phyloP scores from a whole-genome alignment of 1,140 invertebrate species.

The Tenebrio molitor region DNA sequence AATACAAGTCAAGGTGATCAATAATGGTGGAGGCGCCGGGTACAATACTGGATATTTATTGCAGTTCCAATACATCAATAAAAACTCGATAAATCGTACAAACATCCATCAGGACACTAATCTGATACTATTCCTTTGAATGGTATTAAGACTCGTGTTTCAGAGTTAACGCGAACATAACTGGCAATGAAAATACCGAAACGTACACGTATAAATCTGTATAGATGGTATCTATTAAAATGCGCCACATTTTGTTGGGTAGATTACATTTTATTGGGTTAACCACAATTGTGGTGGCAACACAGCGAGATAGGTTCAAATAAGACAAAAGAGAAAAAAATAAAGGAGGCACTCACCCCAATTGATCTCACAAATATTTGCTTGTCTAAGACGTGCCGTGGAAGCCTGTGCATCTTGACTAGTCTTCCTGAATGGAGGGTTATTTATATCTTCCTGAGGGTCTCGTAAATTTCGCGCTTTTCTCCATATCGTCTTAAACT shows the following conservation, averaged over 20 bases:
- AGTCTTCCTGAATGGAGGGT: background rate
- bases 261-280: background rate
- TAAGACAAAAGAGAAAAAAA: no score
- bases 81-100: background rate
- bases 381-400: background rate
- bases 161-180: no score
- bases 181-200: no score
- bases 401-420: background rate
- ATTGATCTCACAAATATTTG: background rate
- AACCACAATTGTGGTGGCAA: background rate
- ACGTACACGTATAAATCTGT: background rate
- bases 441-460: constrained; percentile 6
- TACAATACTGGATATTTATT: background rate
- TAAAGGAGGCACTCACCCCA: background rate
- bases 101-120: background rate
- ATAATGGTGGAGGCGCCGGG: constrained; percentile 34
- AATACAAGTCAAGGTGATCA: background rate
- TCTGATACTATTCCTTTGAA: no score
- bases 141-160: no score
- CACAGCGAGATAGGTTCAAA: no score
- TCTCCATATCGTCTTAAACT: background rate
- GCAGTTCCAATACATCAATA: background rate
- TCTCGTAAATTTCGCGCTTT: constrained; percentile 1
- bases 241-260: background rate
- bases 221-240: background rate